Conservation (phyloP, 2,797 vertebrate genomes). For the Microctenopoma steveboyesi region DNA sequence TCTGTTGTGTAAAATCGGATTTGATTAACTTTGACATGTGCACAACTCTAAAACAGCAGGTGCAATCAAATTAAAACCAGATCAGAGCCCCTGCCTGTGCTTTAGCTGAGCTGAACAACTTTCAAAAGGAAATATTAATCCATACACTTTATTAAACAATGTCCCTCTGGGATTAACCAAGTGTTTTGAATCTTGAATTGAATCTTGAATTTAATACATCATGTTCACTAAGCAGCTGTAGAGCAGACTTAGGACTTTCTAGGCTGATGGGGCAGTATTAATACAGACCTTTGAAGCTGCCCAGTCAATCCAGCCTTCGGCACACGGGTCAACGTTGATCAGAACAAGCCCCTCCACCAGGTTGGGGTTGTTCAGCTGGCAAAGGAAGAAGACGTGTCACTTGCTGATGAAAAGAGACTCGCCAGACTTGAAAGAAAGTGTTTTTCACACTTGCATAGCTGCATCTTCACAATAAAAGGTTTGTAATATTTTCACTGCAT, state of each 20-base stretch:
- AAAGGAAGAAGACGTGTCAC: slow-evolving; percentile 32
- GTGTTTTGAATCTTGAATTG: no score
- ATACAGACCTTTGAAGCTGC: slow-evolving; percentile 92
- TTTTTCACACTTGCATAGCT: not conserved
- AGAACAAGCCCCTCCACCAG: slow-evolving; percentile 95
- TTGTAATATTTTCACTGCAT: not conserved
- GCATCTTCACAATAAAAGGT: not conserved
- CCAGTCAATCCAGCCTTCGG: slow-evolving; percentile 99
- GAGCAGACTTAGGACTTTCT: not conserved
- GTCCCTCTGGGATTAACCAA: no score
- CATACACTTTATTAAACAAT: no score
- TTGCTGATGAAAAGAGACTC: not conserved
- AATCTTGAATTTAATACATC: no score
- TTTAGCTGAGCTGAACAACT: not conserved
- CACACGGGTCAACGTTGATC: slow-evolving; percentile 94
- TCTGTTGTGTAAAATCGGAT: slow-evolving; percentile 3
- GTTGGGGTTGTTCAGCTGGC: slow-evolving; percentile 90
- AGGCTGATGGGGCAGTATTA: not conserved
- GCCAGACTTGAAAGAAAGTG: not conserved
- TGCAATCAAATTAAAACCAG: slow-evolving; percentile 29
- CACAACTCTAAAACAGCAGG: slow-evolving; percentile 13
- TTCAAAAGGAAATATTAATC: not conserved
- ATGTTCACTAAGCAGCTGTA: not conserved
- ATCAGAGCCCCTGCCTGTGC: slow-evolving; percentile 18
- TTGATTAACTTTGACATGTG: slow-evolving; percentile 20